Conservation (phyloP, 2,797 vertebrate genomes). For the Morelia viridis region DNA sequence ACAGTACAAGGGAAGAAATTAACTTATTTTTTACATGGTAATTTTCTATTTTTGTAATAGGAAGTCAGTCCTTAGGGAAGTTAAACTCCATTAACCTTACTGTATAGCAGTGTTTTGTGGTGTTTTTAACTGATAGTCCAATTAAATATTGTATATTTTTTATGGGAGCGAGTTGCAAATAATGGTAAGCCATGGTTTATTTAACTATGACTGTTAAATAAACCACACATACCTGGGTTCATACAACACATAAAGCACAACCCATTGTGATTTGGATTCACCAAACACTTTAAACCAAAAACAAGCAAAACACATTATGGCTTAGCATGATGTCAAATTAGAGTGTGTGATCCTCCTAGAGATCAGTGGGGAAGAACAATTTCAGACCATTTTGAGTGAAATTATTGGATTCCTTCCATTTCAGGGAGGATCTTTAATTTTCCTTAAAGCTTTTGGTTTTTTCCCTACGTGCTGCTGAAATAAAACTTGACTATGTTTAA, state of each 20-base stretch:
- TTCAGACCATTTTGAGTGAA: too few species aligned
- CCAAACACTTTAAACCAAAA: too few species aligned
- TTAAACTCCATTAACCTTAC: not conserved
- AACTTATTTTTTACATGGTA: not conserved
- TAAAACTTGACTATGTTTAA: not conserved
- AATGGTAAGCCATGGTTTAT: not conserved
- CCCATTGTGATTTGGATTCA: too few species aligned
- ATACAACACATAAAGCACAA: too few species aligned
- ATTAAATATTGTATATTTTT: not conserved
- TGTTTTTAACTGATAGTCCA: not conserved
- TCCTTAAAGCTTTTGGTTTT: not conserved
- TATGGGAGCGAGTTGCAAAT: not conserved
- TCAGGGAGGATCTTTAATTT: not conserved
- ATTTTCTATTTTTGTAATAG: not conserved
- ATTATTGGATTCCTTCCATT: too few species aligned
- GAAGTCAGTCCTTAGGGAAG: not conserved
- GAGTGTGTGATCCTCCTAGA: too few species aligned
- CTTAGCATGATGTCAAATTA: too few species aligned
- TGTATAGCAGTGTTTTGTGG: not conserved
- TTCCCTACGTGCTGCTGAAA: not conserved
- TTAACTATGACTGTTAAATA: not conserved
- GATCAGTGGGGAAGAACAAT: too few species aligned
- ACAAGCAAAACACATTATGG: too few species aligned
- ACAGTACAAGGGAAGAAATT: not conserved
- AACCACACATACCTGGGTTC: too few species aligned